Base-by-base conservation (phyloP, 2,888 invertebrate species). In the Amblyteles armatorius region DNA sequence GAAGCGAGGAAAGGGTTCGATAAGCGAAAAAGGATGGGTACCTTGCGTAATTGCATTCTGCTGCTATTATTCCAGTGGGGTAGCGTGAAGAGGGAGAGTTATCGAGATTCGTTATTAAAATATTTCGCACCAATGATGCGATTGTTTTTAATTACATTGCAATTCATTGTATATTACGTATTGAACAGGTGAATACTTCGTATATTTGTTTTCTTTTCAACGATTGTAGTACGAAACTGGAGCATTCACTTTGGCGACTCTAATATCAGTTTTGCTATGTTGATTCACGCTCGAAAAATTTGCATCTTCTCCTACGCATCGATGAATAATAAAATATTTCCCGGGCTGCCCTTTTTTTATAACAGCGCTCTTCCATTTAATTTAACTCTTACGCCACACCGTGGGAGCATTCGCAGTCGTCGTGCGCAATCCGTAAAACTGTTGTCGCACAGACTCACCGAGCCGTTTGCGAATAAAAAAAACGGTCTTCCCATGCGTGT, bases 241-340 rank as follows among this genome's bases (percentile, higher is more conserved):
- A 3, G 3, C 16, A 3, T 48, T 16, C 44, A 16, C 26, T 26
- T 57, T 26, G 26, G 5, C 19, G 26, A 57, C 13, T 57, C 4
- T 26, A 57, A 57, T 57, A 57, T 57, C 26, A 26, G 26, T 57
- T 57, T 57, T 4, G 57, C 57, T 13, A 26, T 57, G 26, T 57
- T 26, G 57, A 57, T 57, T 48, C 44, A 26, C 26, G 26, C 11
- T 57, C 57, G 26, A 13, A 60, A 79, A 48, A 79, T 69, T 69
- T 69, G 68, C 44, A 78, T 69, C 22, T 48, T 33, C 26, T 60
- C 19, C 44, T 33, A 7, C 19, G 29, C 13, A 11, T 11, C 26
- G 33, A 69, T 60, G 69, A 79, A 79, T 79, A 79, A 33, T 29
- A 48, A 16, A 68, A 69, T 57, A 48, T 69, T 79, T 69, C 13